These are phyloP conservation scores for Brachyalestes nurse DNA, from an alignment of 2,797 vertebrate species.

Conservation along the genomic window DNA sequence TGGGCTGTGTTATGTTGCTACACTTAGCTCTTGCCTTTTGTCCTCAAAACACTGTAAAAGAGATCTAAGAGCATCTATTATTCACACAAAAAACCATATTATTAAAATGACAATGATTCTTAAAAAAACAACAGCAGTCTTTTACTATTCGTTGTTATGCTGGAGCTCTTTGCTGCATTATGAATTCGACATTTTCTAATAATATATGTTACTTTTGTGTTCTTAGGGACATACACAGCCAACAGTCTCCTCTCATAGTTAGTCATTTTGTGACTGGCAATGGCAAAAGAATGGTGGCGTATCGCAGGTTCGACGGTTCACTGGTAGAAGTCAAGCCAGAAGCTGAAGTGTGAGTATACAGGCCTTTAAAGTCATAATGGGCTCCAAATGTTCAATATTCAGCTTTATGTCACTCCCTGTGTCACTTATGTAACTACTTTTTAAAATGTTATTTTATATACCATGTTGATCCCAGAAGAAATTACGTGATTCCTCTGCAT, in stretches of 20 bases:
- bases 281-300: constrained; percentile 81
- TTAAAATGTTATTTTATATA: too few relatives aligned
- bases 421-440: too few relatives aligned
- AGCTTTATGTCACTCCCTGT: too few relatives aligned
- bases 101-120: too few relatives aligned
- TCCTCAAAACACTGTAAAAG: too few relatives aligned
- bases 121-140: background rate
- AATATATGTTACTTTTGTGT: background rate
- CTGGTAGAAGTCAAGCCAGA: constrained; percentile 67
- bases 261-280: constrained; percentile 72
- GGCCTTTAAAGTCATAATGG: background rate
- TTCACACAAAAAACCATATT: too few relatives aligned
- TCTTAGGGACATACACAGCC: constrained; percentile 53
- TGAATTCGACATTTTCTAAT: background rate
- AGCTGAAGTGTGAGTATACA: constrained; percentile 66
- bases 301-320: constrained; percentile 76
- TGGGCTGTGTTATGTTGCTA: too few relatives aligned
- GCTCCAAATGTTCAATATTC: too few relatives aligned
- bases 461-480: too few relatives aligned
- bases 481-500: too few relatives aligned
- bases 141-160: background rate
- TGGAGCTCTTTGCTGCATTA: background rate
- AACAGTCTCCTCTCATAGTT: constrained; percentile 62
- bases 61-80: too few relatives aligned
- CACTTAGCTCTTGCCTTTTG: too few relatives aligned